Percentiles rank a stretch among this genome's conserved stretches.
These are phyloP conservation scores for Sardinella longiceps DNA, from an alignment of 2,797 vertebrate species.

Conservation along the genomic window DNA sequence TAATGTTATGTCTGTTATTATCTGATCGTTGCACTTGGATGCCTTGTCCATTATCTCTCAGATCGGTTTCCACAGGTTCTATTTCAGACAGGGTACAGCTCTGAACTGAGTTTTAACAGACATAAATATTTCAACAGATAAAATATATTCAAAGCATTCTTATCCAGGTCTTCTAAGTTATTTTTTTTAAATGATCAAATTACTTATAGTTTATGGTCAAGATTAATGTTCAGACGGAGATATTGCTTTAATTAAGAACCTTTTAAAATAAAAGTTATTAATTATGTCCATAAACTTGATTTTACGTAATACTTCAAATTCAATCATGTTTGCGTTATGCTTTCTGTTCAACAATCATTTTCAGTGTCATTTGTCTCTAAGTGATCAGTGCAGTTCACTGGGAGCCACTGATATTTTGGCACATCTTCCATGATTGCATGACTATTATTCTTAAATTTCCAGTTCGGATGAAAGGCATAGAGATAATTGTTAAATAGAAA, in stretches of 20 bases:
- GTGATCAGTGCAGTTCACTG: slow-evolving; percentile 70
- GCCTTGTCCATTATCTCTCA: neutral
- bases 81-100: neutral
- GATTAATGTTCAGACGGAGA: slow-evolving; percentile 76
- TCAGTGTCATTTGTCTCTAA: slow-evolving; percentile 68
- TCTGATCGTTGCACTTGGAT: neutral
- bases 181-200: slow-evolving; percentile 67
- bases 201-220: slow-evolving; percentile 79
- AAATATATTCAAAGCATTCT: slow-evolving; percentile 65
- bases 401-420: slow-evolving; percentile 22
- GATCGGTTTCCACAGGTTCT: neutral
- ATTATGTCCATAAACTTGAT: neutral
- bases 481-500: neutral
- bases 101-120: slow-evolving; percentile 69
- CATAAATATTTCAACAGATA: slow-evolving; percentile 54
- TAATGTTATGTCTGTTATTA: neutral
- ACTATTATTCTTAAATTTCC: neutral
- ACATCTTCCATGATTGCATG: neutral
- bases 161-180: slow-evolving; percentile 74
- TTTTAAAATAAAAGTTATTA: neutral
- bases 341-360: slow-evolving; percentile 53
- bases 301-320: slow-evolving; percentile 55
- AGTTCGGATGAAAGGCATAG: neutral
- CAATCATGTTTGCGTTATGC: slow-evolving; percentile 73
- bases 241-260: slow-evolving; percentile 41